Base-by-base conservation (phyloP, 2,113 vertebrate species). In the Embiotoca jacksoni region DNA sequence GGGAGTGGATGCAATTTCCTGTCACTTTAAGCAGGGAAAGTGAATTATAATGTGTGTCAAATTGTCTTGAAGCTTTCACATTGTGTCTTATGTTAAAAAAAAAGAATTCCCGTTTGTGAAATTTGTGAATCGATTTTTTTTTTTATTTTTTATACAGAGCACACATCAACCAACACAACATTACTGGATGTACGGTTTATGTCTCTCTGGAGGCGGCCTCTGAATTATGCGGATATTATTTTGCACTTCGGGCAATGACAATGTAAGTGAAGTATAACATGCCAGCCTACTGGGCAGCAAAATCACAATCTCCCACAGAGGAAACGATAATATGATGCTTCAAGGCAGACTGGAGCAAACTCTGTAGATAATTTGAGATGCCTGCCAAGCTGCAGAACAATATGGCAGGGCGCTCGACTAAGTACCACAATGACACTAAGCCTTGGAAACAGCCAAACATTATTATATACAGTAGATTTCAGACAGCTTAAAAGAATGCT, bases 401-500 rank as follows among this genome's bases (percentile, higher is more conserved):
- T 79, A 70, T 56, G 77, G 58, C 36, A 30, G 23, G 55, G 69
- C 30, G 71, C 41, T 14, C n/a, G 6, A 15, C 58, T 61, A 56
- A 78, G 69, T 53, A 52, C 50, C 11, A 23, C 60, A 49, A 78
- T 41, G 71, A 82, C 77, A 74, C 13, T 53, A 63, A 86, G 50
- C 57, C 39, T 63, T 31, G 47, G 72, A 77, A 86, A 68, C 71
- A 69, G 46, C 60, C 68, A 66, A 72, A 61, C 55, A 58, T 31
- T 74, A 68, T 75, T 44, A 72, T 46, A 58, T 37, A 66, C 78
- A 69, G 66, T 73, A n/a, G 63, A 55, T 73, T 81, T 36, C 32
- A 10, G 78, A 75, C 78, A 84, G 78, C 72, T 74, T 73, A 71
- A 81, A 23, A 81, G 62, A 84, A 84, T 50, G 60, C 67, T 7